Percentiles rank a stretch among this genome's conserved stretches.
Evolutionary conservation across 2,113 vertebrate species (phyloP).

Genomic region (Micromys minutus): DNA sequence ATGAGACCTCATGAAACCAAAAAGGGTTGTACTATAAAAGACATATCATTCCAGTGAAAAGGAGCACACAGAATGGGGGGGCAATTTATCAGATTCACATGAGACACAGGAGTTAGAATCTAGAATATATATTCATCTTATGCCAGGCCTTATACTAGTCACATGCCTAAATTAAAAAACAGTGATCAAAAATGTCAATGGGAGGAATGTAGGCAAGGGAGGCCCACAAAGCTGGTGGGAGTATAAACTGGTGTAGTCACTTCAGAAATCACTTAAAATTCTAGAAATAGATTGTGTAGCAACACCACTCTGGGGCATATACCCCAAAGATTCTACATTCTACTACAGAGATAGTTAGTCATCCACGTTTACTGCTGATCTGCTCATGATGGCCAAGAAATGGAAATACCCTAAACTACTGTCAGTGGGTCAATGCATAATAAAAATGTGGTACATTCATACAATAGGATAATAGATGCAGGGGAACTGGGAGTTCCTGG

Average conservation of each 20-base stretch:
- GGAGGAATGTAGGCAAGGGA: not conserved
- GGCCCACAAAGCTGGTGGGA: not conserved
- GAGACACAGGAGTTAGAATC: not conserved
- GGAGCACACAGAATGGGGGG: not conserved
- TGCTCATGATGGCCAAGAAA: not conserved
- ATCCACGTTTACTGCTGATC: not conserved
- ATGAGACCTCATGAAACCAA: not conserved
- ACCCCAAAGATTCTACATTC: not conserved
- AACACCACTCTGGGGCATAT: not conserved
- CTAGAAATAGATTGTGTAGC: not conserved
- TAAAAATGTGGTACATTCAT: not conserved
- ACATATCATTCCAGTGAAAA: not conserved
- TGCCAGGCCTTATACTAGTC: not conserved
- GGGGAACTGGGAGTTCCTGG: not conserved
- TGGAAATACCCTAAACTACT: not conserved
- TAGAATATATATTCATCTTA: not conserved
- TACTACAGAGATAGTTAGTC: not conserved
- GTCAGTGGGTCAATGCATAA: not conserved
- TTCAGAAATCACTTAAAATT: not conserved
- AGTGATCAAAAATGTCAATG: not conserved
- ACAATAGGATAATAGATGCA: not conserved
- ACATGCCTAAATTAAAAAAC: not conserved
- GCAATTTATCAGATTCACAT: not conserved
- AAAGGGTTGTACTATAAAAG: no score
- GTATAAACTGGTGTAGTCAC: not conserved